Evolutionary conservation across 64 coral and sea anemone genomes (phyloP).

Genomic region (Dendrophyllia cribrosa): DNA sequence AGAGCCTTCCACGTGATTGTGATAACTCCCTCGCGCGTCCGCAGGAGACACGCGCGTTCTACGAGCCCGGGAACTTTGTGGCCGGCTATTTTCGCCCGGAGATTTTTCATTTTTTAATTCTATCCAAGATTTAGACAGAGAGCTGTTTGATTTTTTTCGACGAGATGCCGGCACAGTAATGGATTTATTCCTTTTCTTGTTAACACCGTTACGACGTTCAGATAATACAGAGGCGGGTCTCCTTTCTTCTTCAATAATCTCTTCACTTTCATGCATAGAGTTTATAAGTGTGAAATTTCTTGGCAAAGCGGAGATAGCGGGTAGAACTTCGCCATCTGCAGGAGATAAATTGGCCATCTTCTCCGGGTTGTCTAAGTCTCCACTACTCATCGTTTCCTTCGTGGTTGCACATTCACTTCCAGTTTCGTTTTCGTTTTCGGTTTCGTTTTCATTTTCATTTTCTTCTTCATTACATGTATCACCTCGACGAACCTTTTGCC

Average conservation of each 20-base stretch:
- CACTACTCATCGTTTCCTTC: background rate
- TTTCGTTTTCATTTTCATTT: slow-evolving; percentile 14
- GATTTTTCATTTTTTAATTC: slow-evolving; percentile 48
- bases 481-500: background rate
- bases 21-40: slow-evolving; percentile 1
- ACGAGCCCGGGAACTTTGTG: slow-evolving; percentile 18
- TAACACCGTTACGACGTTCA: slow-evolving; percentile 13
- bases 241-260: slow-evolving; percentile 29
- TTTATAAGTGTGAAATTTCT: slow-evolving; percentile 43
- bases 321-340: background rate
- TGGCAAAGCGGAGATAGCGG: background rate
- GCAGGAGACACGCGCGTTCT: background rate
- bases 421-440: slow-evolving; percentile 21
- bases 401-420: slow-evolving; percentile 15
- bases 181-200: background rate
- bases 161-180: background rate
- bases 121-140: slow-evolving; percentile 38
- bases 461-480: slow-evolving; percentile 21
- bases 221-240: slow-evolving; percentile 8
- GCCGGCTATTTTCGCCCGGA: background rate
- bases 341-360: background rate
- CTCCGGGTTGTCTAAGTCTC: background rate
- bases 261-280: slow-evolving; percentile 51
- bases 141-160: slow-evolving; percentile 22
- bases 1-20: slow-evolving; percentile 17